Evolutionary conservation across 1,140 invertebrate genomes (phyloP).

Genomic region (Drosophila santomea): DNA sequence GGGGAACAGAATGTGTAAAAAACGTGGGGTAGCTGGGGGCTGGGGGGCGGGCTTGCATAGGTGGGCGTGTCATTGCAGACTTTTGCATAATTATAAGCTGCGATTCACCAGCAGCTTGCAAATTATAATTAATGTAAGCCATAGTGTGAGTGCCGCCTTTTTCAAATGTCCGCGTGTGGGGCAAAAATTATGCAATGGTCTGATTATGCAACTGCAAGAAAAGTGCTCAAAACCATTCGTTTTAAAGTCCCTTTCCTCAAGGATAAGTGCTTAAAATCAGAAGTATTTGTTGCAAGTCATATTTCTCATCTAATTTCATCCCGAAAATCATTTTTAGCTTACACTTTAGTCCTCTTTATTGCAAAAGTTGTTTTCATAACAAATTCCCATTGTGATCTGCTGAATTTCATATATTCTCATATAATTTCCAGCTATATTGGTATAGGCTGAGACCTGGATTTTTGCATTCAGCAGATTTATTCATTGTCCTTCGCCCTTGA

Average conservation of each 20-base stretch:
- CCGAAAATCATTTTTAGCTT: neutral
- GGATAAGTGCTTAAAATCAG: slow-evolving; percentile 4
- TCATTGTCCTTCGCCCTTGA: slow-evolving; percentile 4
- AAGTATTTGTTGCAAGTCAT: neutral
- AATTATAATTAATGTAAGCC: slow-evolving; percentile 71
- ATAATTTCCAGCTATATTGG: neutral
- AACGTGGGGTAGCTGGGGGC: neutral
- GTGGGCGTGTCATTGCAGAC: slow-evolving; percentile 46
- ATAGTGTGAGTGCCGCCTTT: slow-evolving; percentile 15
- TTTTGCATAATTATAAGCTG: slow-evolving; percentile 79
- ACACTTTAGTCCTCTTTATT: neutral
- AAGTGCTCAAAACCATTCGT: slow-evolving; percentile 1
- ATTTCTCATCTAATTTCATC: neutral
- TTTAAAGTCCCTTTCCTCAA: neutral
- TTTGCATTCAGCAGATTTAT: neutral
- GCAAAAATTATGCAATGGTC: slow-evolving; percentile 74
- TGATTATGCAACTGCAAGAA: slow-evolving; percentile 60
- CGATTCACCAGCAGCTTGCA: slow-evolving; percentile 64
- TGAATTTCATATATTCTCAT: neutral
- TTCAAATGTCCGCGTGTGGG: slow-evolving; percentile 27
- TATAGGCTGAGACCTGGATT: neutral
- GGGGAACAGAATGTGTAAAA: neutral
- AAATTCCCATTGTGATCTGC: too few relatives aligned
- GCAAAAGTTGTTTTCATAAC: too few relatives aligned
- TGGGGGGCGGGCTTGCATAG: neutral